phyloP scores from a whole-genome alignment of 2,113 vertebrate species.

The Takifugu bimaculatus region DNA sequence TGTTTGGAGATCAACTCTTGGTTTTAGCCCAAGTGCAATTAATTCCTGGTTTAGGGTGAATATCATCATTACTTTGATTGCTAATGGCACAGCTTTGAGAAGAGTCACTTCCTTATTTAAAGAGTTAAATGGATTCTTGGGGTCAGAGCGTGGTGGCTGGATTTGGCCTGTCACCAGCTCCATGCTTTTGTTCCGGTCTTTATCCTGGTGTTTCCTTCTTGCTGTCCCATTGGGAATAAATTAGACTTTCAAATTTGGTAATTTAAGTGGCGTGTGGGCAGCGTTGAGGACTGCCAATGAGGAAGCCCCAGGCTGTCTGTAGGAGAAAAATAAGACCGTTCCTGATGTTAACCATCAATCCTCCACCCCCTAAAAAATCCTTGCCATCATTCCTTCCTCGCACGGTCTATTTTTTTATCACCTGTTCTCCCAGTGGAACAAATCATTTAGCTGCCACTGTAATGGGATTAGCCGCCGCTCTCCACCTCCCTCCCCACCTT shows the following conservation, averaged over 20 bases:
- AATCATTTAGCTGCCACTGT: conserved; percentile 55
- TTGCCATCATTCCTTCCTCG: background rate
- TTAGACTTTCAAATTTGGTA: conserved; percentile 48
- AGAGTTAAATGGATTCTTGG: background rate
- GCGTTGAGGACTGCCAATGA: background rate
- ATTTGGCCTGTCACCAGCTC: background rate
- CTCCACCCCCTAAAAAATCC: background rate
- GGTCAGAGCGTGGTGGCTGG: background rate
- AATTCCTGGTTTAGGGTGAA: no score
- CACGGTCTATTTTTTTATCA: conserved; percentile 25
- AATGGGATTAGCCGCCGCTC: conserved; percentile 59
- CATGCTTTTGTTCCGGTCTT: background rate
- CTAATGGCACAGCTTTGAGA: no score
- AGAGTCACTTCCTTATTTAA: no score
- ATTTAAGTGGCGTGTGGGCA: conserved; percentile 4
- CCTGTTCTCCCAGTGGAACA: conserved; percentile 50
- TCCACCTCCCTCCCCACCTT: conserved; percentile 12
- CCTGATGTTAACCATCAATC: conserved; percentile 7
- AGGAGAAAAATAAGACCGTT: background rate
- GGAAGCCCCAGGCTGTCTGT: background rate
- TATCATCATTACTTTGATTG: no score
- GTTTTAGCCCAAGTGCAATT: no score
- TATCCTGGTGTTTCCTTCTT: conserved; percentile 18
- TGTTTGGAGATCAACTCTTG: no score
- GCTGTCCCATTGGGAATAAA: conserved; percentile 35